These are phyloP conservation scores for Taurulus bubalis DNA, from an alignment of 2,113 vertebrate genomes.

Conservation along the genomic window DNA sequence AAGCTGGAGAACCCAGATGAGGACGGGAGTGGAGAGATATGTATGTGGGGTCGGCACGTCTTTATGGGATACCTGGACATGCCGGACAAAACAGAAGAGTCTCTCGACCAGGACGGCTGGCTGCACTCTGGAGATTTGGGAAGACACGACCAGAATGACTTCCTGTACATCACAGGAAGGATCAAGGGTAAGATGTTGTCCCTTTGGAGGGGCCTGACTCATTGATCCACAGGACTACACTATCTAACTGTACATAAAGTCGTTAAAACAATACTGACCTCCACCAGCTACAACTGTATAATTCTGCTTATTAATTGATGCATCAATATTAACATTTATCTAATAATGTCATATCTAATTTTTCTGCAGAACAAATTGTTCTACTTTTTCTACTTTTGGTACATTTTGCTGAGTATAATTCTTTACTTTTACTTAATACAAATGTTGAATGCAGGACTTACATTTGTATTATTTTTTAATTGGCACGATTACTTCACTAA, in stretches of 20 bases:
- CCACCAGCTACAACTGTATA: background rate
- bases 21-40: conserved; percentile 83
- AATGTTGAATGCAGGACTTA: background rate
- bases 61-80: conserved; percentile 88
- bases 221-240: background rate
- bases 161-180: conserved; percentile 86
- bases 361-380: background rate
- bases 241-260: background rate
- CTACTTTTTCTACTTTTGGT: background rate
- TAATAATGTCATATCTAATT: background rate
- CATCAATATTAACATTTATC: background rate
- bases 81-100: conserved; percentile 79
- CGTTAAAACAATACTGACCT: background rate
- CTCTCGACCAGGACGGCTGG: conserved; percentile 83
- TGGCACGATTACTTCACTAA: background rate
- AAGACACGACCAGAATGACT: conserved; percentile 67
- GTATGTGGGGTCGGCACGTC: conserved; percentile 86
- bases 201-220: background rate
- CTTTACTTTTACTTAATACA: background rate
- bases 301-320: background rate
- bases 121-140: conserved; percentile 86
- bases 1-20: conserved; percentile 79
- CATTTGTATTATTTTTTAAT: background rate
- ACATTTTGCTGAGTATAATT: background rate
- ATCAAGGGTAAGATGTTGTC: conserved; percentile 80